Evolutionary conservation across 2,797 vertebrate genomes (phyloP).

Genomic region (Acanthornis magna): DNA sequence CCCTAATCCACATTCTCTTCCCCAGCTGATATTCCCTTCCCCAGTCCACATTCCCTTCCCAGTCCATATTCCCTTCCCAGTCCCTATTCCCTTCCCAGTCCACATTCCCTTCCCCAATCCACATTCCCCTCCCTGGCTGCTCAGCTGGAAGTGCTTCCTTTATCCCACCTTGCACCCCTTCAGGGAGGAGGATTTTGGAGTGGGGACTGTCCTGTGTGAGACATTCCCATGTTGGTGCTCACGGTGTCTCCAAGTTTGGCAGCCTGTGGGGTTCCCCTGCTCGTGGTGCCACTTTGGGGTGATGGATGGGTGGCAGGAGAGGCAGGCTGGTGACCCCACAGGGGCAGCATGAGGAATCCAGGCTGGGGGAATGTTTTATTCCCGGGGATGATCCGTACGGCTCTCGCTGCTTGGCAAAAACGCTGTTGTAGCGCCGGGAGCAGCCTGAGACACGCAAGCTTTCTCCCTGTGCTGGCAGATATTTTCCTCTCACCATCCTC

Average conservation of each 20-base stretch:
- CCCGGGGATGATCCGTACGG: not conserved
- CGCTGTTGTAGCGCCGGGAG: not conserved
- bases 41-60: not conserved
- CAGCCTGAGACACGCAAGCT: not conserved
- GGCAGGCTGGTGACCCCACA: not conserved
- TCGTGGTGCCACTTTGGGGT: not conserved
- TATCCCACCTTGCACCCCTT: not conserved
- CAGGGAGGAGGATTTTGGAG: not conserved
- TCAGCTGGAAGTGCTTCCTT: not conserved
- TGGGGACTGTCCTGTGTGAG: fast-evolving
- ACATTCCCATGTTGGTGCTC: not conserved
- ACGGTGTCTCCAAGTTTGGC: not conserved
- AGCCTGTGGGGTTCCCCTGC: not conserved
- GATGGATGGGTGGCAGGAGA: not conserved
- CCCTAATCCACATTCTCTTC: not conserved
- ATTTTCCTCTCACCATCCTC: not conserved
- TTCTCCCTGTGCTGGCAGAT: not conserved
- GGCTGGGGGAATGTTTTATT: not conserved
- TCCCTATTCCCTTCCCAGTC: too few species aligned
- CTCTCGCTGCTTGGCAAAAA: not conserved
- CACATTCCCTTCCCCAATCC: not conserved
- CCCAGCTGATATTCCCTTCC: not conserved
- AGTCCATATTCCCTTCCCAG: too few species aligned
- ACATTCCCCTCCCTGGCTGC: not conserved
- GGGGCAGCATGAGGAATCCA: not conserved